Base-by-base conservation (phyloP, 2,888 invertebrate genomes). In the Stenichneumon culpator region DNA sequence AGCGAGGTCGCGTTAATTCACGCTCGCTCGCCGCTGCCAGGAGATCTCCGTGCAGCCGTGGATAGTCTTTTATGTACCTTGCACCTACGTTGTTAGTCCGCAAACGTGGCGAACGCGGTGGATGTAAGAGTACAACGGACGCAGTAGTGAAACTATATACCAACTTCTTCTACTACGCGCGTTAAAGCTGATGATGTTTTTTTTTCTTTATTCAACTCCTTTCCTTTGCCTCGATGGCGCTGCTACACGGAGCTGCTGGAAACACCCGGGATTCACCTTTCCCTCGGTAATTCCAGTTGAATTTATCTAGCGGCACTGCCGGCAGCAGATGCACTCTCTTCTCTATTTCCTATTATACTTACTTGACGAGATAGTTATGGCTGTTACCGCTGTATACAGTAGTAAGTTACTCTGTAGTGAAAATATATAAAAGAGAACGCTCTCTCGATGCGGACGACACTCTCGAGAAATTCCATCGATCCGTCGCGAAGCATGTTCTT, bases 251-350 rank as follows among this genome's bases (percentile, higher is more conserved):
- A 39, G 52, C 63, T 88, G 86, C 52, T 88, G 86, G 85, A 88
- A 89, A 88, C 88, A 86, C 86, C 68, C 67, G 85, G 82, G 88
- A 88, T 87, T 87, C 82, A 86, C 88, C 88, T 88, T 89, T 89
- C 89, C 83, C 89, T 88, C 85, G 72, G 86, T 82, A 75, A 79
- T 82, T 65, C 65, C 86, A 74, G 63, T 87, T 86, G 77, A 88
- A 88, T 88, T 89, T 88, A 87, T 86, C 82, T 83, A 81, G 69
- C 52, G 47, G 25, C 60, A 39, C 67, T 67, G 39, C 67, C 36
- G 25, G 67, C 5, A 36, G 67, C 63, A 28, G 73, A 11, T 57
- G 79, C 82, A 79, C 82, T 85, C 79, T 85, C 75, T 75, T 77
- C 67, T 74, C 52, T 79, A 60, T 75, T 67, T 65, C 77, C 68